A percentile compares a stretch with the other conserved stretches of the same genome.
These are phyloP conservation scores for Autographa gamma DNA, from an alignment of 2,888 invertebrate genomes.

Conservation along the genomic window DNA sequence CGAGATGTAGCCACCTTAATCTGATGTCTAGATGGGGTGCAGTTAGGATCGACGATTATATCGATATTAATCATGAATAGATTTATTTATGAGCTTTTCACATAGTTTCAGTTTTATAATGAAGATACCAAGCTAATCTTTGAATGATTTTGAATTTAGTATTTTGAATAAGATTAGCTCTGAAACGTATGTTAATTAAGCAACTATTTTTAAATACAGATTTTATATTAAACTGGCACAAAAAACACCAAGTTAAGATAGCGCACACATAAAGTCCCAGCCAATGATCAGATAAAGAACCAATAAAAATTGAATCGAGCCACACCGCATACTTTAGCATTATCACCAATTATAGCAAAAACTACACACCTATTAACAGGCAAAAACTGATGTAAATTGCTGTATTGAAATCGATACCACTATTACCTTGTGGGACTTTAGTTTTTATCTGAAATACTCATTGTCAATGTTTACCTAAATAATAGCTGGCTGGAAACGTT, in stretches of 20 bases:
- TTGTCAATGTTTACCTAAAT: constrained; percentile 62
- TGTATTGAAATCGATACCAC: constrained; percentile 75
- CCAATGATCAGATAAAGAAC: constrained; percentile 75
- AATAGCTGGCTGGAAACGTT: constrained; percentile 16
- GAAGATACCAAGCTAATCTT: too few species aligned
- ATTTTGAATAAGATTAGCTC: not conserved
- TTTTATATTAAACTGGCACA: not conserved
- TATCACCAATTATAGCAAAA: constrained; percentile 77
- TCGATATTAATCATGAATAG: constrained; percentile 45
- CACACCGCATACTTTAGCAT: constrained; percentile 57
- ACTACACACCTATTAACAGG: constrained; percentile 58
- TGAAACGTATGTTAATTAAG: not conserved
- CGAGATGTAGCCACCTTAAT: constrained; percentile 49
- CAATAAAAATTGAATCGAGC: constrained; percentile 58
- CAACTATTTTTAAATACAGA: not conserved
- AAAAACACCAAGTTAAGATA: not conserved
- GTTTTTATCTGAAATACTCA: constrained; percentile 65
- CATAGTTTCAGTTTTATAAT: too few species aligned
- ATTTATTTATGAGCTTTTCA: too few species aligned
- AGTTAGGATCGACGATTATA: constrained; percentile 42
- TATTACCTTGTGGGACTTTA: constrained; percentile 65
- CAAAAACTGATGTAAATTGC: constrained; percentile 67
- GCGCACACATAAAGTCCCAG: constrained; percentile 37
- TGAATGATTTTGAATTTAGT: too few species aligned
- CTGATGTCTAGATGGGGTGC: constrained; percentile 49